Evolutionary conservation across 2,888 invertebrate species (phyloP), one percentile per base, ranked within the genome.

Genomic region (Saturnia japonica): DNA sequence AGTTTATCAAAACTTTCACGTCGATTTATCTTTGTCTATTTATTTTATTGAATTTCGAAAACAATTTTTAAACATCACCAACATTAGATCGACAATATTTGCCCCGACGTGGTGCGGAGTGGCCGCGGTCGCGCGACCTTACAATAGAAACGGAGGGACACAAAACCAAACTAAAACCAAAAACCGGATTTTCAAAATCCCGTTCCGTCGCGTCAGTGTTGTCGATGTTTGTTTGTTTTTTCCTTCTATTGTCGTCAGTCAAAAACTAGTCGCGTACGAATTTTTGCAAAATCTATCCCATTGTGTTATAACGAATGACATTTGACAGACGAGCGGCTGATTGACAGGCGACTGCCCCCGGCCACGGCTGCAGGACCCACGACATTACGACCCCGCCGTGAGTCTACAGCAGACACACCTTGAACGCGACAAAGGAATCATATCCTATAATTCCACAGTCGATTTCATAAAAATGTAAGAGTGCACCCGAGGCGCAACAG

Each of bases 131-230:
- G 83, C 85, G 83, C 82, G 82, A 75, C 76, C 79, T 82, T 82
- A 90, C 88, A 88, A 87, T 84, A 76, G 85, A 81, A 74, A 81
- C 80, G 81, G 82, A 80, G 83, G 84, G 71, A 81, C 84, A 85
- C 88, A 84, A 85, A 88, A 85, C 82, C 86, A 87, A 89, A 92
- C 87, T 87, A 88, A 90, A 88, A 78, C 82, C 83, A 80, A 81
- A 89, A 93, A 93, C 93, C 92, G 92, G 94, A 93, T 93, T 92
- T 91, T 89, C 91, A 89, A 93, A 94, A 93, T 93, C 93, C 93
- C 92, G 93, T 93, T 93, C 85, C 77, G 85, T 88, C 85, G 91
- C 89, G 88, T 88, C 88, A 85, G 85, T 88, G 91, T 93, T 93
- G 93, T 94, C 92, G 91, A 91, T 93, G 93, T 93, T 92, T 92